Percentiles rank a stretch among this genome's conserved stretches.
Conservation (phyloP, 1,140 invertebrate genomes). For the Zaprionus ghesquierei region DNA sequence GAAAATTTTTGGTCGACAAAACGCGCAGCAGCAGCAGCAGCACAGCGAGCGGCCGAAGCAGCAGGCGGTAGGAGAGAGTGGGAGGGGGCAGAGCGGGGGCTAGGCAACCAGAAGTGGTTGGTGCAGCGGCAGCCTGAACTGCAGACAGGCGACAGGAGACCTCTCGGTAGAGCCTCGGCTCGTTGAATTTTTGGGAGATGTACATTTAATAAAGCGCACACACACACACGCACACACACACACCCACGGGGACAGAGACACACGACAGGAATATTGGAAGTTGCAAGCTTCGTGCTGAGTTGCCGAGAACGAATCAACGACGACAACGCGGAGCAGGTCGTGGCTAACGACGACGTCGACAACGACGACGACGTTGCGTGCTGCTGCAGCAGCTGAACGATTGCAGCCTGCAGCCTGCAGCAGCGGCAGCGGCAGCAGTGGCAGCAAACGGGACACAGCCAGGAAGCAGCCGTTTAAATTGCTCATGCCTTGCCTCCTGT, state of each 20-base stretch:
- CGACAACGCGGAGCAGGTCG: background rate
- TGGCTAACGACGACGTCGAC: background rate
- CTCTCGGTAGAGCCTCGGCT: constrained; percentile 13
- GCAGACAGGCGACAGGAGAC: background rate
- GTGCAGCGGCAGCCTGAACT: background rate
- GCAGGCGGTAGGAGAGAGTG: background rate
- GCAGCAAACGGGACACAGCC: background rate
- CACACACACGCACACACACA: constrained; percentile 18
- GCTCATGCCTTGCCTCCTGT: background rate
- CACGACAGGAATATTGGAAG: constrained; percentile 52
- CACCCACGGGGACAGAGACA: background rate
- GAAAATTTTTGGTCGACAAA: constrained; percentile 43
- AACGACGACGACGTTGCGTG: background rate
- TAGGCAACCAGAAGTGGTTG: background rate
- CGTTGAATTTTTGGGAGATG: constrained; percentile 48
- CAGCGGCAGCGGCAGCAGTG: background rate
- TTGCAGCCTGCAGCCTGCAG: background rate
- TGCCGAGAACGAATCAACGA: background rate
- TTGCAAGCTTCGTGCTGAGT: constrained; percentile 27
- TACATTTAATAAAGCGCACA: constrained; percentile 57
- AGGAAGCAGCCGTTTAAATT: constrained; percentile 31
- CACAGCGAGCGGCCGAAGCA: background rate
- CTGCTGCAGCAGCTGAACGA: constrained; percentile 1
- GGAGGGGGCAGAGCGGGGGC: background rate
- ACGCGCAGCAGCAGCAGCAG: background rate